Conservation (phyloP, 2,113 vertebrate genomes). For the Oreotragus oreotragus region DNA sequence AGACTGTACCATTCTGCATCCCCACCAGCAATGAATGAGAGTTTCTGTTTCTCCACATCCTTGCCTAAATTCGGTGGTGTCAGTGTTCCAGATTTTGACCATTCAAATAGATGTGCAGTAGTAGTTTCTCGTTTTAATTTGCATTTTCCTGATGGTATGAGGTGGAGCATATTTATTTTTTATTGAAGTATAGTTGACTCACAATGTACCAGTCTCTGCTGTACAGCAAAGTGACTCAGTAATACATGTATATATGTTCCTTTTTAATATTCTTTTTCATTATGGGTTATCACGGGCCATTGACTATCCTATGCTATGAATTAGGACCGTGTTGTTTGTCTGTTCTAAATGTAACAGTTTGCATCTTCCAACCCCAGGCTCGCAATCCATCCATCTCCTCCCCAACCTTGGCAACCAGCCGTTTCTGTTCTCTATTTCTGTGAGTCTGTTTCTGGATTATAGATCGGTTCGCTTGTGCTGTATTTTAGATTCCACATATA, state of each 20-base stretch:
- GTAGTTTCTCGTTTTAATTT: background rate
- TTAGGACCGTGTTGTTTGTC: background rate
- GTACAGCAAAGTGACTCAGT: background rate
- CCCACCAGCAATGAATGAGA: background rate
- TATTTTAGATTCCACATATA: background rate
- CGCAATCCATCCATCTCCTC: background rate
- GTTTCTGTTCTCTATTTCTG: background rate
- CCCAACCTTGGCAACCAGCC: background rate
- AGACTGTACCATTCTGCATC: background rate
- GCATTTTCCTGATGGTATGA: background rate
- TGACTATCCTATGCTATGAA: background rate
- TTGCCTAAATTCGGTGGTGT: accelerated
- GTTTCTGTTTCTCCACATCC: background rate
- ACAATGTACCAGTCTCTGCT: background rate
- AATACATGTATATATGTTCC: background rate
- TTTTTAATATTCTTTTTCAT: background rate
- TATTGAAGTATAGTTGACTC: background rate
- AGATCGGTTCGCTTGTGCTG: background rate
- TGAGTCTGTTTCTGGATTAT: background rate
- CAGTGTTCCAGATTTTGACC: background rate
- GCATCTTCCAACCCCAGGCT: background rate
- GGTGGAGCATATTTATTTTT: background rate
- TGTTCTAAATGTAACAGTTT: background rate
- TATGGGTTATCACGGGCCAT: background rate
- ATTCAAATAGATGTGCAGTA: background rate